These are phyloP conservation scores for Siderastrea radians DNA, from an alignment of 92 coral and sea anemone genomes.

Conservation along the genomic window DNA sequence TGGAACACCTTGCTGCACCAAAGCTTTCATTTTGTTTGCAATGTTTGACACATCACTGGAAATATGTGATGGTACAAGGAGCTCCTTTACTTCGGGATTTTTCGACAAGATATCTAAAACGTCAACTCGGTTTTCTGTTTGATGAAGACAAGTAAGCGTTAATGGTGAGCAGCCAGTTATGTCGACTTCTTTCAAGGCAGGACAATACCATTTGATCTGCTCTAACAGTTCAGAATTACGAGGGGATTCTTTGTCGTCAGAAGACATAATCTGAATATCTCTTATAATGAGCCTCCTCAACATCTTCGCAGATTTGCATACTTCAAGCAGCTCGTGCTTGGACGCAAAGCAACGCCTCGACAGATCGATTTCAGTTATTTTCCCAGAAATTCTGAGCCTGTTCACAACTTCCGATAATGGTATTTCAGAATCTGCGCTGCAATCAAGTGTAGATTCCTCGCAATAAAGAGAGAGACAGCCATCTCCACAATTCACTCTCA, in stretches of 20 bases:
- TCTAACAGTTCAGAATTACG: not conserved
- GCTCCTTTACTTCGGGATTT: not conserved
- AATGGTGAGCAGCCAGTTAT: slow-evolving; percentile 16
- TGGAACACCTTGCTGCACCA: slow-evolving; percentile 39
- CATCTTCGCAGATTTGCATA: slow-evolving; percentile 15
- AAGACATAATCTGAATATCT: not conserved
- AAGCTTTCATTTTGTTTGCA: slow-evolving; percentile 5
- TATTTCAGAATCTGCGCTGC: slow-evolving; percentile 12
- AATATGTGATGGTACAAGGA: not conserved
- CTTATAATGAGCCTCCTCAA: slow-evolving; percentile 5
- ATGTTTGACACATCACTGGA: not conserved
- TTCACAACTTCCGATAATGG: not conserved
- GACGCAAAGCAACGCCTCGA: slow-evolving; percentile 20
- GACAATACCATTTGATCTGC: slow-evolving; percentile 5
- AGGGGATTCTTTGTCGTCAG: not conserved
- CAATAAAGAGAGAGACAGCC: not conserved
- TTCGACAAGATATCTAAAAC: not conserved
- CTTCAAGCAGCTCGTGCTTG: slow-evolving; percentile 2
- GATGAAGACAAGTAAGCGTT: not conserved
- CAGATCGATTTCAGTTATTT: slow-evolving; percentile 9
- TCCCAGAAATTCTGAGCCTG: not conserved
- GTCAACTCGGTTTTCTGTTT: not conserved
- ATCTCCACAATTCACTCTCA: not conserved
- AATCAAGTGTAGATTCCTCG: not conserved
- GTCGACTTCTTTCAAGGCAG: slow-evolving; percentile 10